phyloP scores from a whole-genome alignment of 2,888 invertebrate species.

The Lomographa bimaculata region DNA sequence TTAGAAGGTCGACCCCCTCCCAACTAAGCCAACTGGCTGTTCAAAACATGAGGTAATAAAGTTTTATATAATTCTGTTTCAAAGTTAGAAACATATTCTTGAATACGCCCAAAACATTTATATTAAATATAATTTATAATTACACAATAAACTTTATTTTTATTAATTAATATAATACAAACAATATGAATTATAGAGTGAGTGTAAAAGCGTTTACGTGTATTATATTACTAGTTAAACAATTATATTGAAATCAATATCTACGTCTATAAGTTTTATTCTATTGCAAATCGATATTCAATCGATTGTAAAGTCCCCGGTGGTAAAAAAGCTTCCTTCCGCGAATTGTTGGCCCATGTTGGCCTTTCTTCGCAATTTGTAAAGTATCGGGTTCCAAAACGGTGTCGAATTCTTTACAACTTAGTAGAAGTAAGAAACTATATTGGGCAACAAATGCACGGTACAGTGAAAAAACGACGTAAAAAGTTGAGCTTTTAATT shows the following conservation, averaged over 20 bases:
- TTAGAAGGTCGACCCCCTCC: too few species aligned
- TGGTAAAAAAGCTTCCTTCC: slow-evolving; percentile 66
- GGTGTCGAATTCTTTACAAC: slow-evolving; percentile 58
- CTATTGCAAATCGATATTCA: slow-evolving; percentile 10
- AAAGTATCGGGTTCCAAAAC: slow-evolving; percentile 60
- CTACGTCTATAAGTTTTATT: not conserved
- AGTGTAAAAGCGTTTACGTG: too few species aligned
- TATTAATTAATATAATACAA: too few species aligned
- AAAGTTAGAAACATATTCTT: too few species aligned
- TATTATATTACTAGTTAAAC: too few species aligned
- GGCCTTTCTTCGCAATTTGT: slow-evolving; percentile 46
- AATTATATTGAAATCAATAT: slow-evolving; percentile 4
- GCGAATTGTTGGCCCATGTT: slow-evolving; percentile 56
- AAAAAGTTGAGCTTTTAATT: slow-evolving; percentile 7
- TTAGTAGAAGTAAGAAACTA: slow-evolving; percentile 39
- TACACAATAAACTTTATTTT: too few species aligned
- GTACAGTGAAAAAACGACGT: slow-evolving; percentile 29
- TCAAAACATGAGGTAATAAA: too few species aligned
- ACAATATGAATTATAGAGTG: too few species aligned
- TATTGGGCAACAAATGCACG: slow-evolving; percentile 41
- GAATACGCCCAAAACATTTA: too few species aligned
- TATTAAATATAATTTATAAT: too few species aligned
- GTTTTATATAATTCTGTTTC: too few species aligned
- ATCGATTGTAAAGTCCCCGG: slow-evolving; percentile 23
- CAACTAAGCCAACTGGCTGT: too few species aligned